These are phyloP conservation scores for Tipula lateralis DNA, from an alignment of 2,888 invertebrate genomes.

Conservation along the genomic window DNA sequence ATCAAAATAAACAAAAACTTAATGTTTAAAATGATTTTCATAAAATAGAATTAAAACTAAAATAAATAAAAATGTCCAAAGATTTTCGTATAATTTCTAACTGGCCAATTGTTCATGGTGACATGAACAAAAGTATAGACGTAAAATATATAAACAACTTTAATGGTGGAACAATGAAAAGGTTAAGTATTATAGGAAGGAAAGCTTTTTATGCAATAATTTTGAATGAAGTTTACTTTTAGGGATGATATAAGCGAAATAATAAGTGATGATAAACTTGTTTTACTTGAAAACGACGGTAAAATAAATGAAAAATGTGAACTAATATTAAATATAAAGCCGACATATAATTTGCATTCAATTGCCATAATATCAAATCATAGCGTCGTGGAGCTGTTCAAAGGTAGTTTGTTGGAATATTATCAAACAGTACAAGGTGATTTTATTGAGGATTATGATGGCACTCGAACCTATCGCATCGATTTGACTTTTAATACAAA, in stretches of 20 bases:
- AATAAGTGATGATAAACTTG: background rate
- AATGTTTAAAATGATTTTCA: background rate
- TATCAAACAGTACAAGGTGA: slow-evolving; percentile 42
- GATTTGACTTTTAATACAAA: slow-evolving; percentile 42
- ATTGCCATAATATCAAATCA: slow-evolving; percentile 43
- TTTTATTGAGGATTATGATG: slow-evolving; percentile 38
- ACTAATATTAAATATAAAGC: slow-evolving; percentile 39
- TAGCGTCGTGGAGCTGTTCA: slow-evolving; percentile 43
- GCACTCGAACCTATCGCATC: slow-evolving; percentile 41
- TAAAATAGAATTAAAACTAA: background rate
- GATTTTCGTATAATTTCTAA: background rate
- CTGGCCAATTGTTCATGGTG: background rate
- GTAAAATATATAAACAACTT: background rate
- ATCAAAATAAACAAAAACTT: background rate
- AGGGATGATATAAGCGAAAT: background rate
- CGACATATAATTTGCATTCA: slow-evolving; percentile 41
- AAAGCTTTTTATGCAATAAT: background rate
- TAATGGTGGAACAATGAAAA: background rate
- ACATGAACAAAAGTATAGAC: background rate
- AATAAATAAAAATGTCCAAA: slow-evolving; percentile 8
- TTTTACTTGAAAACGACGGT: background rate
- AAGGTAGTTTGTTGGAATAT: slow-evolving; percentile 43
- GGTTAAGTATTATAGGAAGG: background rate
- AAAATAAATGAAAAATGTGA: slow-evolving; percentile 40
- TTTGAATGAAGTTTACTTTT: background rate